Evolutionary conservation across 2,113 vertebrate genomes (phyloP).

Genomic region (Rhodinocichla rosea): DNA sequence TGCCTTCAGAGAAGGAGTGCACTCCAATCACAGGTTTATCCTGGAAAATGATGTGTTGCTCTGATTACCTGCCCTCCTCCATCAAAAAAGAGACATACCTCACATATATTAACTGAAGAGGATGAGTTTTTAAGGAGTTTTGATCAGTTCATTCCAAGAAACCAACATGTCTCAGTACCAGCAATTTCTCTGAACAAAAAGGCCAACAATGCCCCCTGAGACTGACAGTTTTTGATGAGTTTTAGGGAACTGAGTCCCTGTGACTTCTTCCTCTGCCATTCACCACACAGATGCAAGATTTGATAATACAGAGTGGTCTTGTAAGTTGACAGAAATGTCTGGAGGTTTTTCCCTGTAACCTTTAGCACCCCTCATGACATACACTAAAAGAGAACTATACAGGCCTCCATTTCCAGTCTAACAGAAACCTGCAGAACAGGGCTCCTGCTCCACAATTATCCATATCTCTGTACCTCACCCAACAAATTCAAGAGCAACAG

Average conservation of each 20-base stretch:
- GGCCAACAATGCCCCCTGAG: background rate
- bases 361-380: background rate
- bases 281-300: background rate
- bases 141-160: background rate
- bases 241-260: background rate
- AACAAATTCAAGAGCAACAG: background rate
- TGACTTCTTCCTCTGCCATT: background rate
- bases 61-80: background rate
- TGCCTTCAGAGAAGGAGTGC: conserved; percentile 88
- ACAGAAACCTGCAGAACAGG: background rate
- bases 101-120: background rate
- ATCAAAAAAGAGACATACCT: background rate
- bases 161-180: background rate
- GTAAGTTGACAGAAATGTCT: background rate
- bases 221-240: background rate
- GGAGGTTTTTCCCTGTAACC: background rate
- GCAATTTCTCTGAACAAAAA: background rate
- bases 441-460: background rate
- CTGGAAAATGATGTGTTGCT: conserved; percentile 67
- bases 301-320: background rate
- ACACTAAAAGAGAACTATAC: background rate
- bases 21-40: conserved; percentile 82
- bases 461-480: background rate
- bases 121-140: background rate
- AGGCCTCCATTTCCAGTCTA: background rate